Evolutionary conservation across 2,888 invertebrate species (phyloP).

Genomic region (Oscheius myriophilus): DNA sequence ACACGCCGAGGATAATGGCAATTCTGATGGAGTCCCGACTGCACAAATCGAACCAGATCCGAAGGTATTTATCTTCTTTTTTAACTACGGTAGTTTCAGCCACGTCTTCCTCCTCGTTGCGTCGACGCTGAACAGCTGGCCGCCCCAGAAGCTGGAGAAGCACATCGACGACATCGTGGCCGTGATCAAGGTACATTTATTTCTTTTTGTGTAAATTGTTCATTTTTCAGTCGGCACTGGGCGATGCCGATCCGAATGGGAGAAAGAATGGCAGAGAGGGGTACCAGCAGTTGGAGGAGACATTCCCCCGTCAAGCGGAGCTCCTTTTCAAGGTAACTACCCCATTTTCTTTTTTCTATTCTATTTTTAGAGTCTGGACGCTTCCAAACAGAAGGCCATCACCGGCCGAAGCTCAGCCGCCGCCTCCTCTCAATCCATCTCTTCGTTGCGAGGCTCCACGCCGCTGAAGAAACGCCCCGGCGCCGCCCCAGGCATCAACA

Average conservation of each 20-base stretch:
- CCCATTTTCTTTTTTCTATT: no score
- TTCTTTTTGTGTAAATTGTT: neutral
- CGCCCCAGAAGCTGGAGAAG: slow-evolving; percentile 82
- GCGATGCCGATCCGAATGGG: slow-evolving; percentile 92
- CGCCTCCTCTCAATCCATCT: slow-evolving; percentile 67
- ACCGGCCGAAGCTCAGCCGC: slow-evolving; percentile 76
- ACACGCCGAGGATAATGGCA: slow-evolving; percentile 29
- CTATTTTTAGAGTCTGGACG: slow-evolving; percentile 80
- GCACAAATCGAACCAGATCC: slow-evolving; percentile 42
- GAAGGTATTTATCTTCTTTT: slow-evolving; percentile 8
- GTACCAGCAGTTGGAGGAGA: slow-evolving; percentile 43
- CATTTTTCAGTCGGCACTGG: slow-evolving; percentile 77
- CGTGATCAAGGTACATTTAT: slow-evolving; percentile 76
- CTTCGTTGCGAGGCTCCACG: slow-evolving; percentile 38
- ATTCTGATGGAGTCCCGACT: slow-evolving; percentile 26
- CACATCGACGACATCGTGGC: slow-evolving; percentile 83
- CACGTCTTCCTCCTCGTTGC: slow-evolving; percentile 84
- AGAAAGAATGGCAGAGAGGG: slow-evolving; percentile 80
- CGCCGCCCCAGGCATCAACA: neutral
- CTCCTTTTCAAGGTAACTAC: slow-evolving; percentile 39
- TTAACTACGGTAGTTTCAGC: slow-evolving; percentile 47
- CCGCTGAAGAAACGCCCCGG: slow-evolving; percentile 24
- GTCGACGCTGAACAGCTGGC: slow-evolving; percentile 86
- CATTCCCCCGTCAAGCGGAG: slow-evolving; percentile 47
- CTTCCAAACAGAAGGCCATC: slow-evolving; percentile 79